Evolutionary conservation across 1,140 invertebrate genomes (phyloP).

Genomic region (Caenorhabditis tropicalis): DNA sequence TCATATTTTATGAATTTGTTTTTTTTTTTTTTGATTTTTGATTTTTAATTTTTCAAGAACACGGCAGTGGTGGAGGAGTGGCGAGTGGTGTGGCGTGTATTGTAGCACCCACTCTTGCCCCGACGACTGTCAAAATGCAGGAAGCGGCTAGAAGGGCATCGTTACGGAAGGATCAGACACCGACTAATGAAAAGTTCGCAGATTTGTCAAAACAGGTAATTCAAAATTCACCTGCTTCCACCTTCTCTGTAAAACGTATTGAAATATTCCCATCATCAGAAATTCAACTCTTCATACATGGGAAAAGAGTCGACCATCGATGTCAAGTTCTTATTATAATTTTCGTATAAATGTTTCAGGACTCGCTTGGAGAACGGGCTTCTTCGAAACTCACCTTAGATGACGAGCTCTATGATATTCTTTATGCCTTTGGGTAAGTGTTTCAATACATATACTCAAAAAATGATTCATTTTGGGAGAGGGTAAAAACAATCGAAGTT

Average conservation of each 20-base stretch:
- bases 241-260: neutral
- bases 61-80: neutral
- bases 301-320: too few relatives aligned
- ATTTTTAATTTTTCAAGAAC: neutral
- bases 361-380: constrained; percentile 61
- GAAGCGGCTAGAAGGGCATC: constrained; percentile 6
- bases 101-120: constrained; percentile 30
- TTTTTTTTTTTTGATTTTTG: too few relatives aligned
- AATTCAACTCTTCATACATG: neutral
- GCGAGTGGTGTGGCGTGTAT: constrained; percentile 23
- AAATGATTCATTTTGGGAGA: too few relatives aligned
- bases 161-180: constrained; percentile 3
- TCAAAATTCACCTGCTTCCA: too few relatives aligned
- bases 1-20: neutral
- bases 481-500: too few relatives aligned
- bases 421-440: constrained; percentile 66
- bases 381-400: constrained; percentile 68
- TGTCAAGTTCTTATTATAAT: too few relatives aligned
- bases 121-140: constrained; percentile 33
- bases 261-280: neutral
- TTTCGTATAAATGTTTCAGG: constrained; percentile 5
- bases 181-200: constrained; percentile 27
- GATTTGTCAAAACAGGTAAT: constrained; percentile 27
- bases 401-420: constrained; percentile 70
- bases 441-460: too few relatives aligned